Conservation (phyloP, 2,113 vertebrate genomes). For the Uria lomvia region DNA sequence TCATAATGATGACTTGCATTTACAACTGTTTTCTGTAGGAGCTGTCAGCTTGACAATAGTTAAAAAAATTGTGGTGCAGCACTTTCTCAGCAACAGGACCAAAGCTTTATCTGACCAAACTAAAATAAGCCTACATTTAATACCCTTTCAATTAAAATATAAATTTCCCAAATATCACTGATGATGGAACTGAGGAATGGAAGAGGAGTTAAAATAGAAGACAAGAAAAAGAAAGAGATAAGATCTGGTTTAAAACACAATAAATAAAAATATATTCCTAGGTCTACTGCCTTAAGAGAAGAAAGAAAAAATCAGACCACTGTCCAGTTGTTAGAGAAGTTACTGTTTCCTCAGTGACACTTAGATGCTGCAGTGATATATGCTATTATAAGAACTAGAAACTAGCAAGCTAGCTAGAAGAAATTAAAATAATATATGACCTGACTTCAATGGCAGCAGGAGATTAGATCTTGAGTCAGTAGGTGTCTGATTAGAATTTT, state of each 20-base stretch:
- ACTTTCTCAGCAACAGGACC: not conserved
- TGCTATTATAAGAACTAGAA: not conserved
- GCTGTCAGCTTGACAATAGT: not conserved
- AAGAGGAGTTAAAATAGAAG: not conserved
- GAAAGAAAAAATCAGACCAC: not conserved
- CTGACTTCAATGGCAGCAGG: not conserved
- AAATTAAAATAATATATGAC: slow-evolving; percentile 29
- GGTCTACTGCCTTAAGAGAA: not conserved
- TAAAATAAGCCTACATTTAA: not conserved
- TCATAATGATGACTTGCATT: not conserved
- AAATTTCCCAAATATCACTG: not conserved
- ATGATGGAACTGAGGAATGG: not conserved
- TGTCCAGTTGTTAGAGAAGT: not conserved
- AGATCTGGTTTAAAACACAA: not conserved
- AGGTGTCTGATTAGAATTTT: not conserved
- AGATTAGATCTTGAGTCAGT: slow-evolving; percentile 11
- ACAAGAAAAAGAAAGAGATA: not conserved
- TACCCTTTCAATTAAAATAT: not conserved
- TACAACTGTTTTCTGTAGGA: not conserved
- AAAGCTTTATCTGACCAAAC: not conserved
- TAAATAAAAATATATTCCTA: not conserved
- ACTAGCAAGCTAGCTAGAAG: not conserved
- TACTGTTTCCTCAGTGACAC: not conserved
- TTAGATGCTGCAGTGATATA: not conserved
- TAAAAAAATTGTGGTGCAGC: not conserved